Evolutionary conservation across 2,797 vertebrate species (phyloP).

Genomic region (Lates japonicus): DNA sequence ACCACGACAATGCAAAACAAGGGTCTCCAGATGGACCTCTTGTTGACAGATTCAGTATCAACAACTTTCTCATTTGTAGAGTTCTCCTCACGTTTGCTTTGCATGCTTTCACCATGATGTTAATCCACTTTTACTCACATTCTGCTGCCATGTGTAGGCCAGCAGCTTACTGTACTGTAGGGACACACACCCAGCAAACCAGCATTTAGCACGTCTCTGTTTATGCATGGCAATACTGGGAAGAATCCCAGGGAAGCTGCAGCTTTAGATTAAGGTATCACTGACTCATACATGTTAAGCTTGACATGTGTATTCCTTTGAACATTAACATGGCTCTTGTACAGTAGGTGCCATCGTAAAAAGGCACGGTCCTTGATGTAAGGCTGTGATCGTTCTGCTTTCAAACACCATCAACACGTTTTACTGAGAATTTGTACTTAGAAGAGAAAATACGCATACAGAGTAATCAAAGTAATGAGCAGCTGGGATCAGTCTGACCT

Average conservation of each 20-base stretch:
- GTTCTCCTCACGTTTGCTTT: slow-evolving; percentile 57
- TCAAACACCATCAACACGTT: background rate
- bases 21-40: slow-evolving; percentile 45
- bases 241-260: slow-evolving; percentile 50
- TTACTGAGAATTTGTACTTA: slow-evolving; percentile 21
- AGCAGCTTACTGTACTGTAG: slow-evolving; percentile 39
- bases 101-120: slow-evolving; percentile 67
- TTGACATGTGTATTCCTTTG: slow-evolving; percentile 61
- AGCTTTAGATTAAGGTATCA: slow-evolving; percentile 71
- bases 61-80: slow-evolving; percentile 46
- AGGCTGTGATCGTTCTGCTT: slow-evolving; percentile 24
- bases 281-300: slow-evolving; percentile 64
- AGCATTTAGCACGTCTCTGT: slow-evolving; percentile 46
- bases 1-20: slow-evolving; percentile 54
- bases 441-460: slow-evolving; percentile 26
- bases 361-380: slow-evolving; percentile 17
- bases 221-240: slow-evolving; percentile 27
- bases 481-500: slow-evolving; percentile 51
- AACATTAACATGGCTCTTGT: slow-evolving; percentile 41
- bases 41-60: slow-evolving; percentile 66
- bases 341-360: background rate
- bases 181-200: slow-evolving; percentile 34
- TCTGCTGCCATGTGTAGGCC: slow-evolving; percentile 44
- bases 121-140: slow-evolving; percentile 60
- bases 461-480: slow-evolving; percentile 67